Conservation (phyloP, 2,797 vertebrate genomes). For the Hemibagrus guttatus region DNA sequence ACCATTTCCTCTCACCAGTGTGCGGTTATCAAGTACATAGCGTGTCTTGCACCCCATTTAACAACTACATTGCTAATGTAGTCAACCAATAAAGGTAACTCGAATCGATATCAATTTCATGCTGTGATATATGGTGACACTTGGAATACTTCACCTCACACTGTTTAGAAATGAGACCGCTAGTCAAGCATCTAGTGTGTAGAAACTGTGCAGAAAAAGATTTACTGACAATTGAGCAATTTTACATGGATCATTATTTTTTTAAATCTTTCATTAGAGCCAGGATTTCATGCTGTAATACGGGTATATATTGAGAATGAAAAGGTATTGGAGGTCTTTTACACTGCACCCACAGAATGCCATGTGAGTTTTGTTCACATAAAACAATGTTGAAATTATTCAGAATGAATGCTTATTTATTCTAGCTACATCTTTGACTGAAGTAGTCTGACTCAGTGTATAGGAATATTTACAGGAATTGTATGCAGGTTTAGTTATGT, state of each 20-base stretch:
- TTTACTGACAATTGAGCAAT: background rate
- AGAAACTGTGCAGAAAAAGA: background rate
- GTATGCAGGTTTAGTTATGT: background rate
- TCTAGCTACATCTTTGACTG: background rate
- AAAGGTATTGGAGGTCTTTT: background rate
- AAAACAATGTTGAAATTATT: no score
- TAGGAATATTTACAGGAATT: background rate
- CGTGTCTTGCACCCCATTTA: background rate
- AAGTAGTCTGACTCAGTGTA: background rate
- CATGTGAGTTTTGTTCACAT: background rate
- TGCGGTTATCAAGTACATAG: background rate
- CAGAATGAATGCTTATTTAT: background rate
- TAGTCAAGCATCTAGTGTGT: background rate
- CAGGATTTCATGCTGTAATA: background rate
- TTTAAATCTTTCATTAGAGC: background rate
- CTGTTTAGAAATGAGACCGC: background rate
- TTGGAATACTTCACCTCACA: background rate
- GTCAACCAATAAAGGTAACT: background rate
- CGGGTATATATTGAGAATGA: background rate
- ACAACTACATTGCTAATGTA: background rate
- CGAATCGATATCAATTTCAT: background rate
- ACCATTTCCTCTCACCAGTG: background rate
- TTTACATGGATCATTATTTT: background rate
- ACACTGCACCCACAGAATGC: background rate
- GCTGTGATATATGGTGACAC: background rate